Conservation (phyloP, 2,797 vertebrate genomes). For the Triplophysa bombifrons region DNA sequence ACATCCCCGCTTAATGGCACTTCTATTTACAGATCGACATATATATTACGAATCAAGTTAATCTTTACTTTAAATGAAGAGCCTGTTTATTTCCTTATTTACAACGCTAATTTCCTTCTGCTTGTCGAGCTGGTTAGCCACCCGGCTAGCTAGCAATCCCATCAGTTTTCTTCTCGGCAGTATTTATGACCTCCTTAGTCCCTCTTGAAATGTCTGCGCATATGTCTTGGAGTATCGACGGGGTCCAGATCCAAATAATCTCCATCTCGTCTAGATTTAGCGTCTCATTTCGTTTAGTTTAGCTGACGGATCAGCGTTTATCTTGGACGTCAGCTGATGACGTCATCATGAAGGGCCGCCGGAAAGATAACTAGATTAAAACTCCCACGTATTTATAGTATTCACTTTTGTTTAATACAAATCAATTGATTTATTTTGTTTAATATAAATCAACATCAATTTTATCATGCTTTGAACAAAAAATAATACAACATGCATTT, state of each 20-base stretch:
- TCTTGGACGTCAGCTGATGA: neutral
- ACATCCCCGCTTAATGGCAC: neutral
- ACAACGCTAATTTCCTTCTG: neutral
- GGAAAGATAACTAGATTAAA: no score
- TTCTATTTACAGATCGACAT: neutral
- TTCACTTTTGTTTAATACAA: no score
- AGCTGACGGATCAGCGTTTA: neutral
- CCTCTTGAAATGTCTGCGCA: neutral
- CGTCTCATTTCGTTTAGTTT: neutral
- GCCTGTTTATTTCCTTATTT: neutral
- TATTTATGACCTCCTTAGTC: slow-evolving; percentile 1
- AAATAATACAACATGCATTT: no score
- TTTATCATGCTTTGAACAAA: no score
- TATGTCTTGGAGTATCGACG: neutral
- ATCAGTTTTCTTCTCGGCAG: neutral
- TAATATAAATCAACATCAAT: no score
- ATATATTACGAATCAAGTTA: neutral
- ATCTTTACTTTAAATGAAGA: neutral
- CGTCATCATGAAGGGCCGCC: neutral
- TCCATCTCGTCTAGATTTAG: slow-evolving; percentile 13
- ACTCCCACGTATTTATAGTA: no score
- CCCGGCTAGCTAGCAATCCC: neutral
- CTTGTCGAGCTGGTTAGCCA: neutral
- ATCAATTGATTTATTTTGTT: no score
- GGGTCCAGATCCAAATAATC: neutral